phyloP scores from a whole-genome alignment of 2,797 vertebrate genomes.

The Diplodus sargus region DNA sequence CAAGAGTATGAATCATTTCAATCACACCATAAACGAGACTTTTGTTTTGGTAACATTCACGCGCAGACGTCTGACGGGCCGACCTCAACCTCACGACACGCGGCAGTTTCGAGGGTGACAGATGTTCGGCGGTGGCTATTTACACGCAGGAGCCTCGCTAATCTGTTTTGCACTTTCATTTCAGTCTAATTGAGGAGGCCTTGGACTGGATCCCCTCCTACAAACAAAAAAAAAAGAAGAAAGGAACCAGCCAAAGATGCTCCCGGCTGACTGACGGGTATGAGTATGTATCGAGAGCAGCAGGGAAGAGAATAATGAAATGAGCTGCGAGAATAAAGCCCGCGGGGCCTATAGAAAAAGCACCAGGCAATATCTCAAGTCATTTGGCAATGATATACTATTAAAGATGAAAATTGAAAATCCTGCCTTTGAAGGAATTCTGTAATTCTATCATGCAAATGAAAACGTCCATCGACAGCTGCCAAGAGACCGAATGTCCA shows the following conservation, averaged over 20 bases:
- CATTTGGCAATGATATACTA: conserved; percentile 68
- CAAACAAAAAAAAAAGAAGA: neutral
- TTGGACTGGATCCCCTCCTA: conserved; percentile 36
- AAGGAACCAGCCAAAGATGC: conserved; percentile 2
- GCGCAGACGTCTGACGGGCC: conserved; percentile 10
- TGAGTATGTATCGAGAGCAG: conserved; percentile 33
- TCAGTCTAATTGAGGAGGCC: conserved; percentile 53
- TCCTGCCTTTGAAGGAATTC: conserved; percentile 51
- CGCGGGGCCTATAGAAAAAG: conserved; percentile 39
- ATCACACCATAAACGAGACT: conserved; percentile 23
- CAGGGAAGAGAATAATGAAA: conserved; percentile 66
- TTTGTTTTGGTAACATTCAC: conserved; percentile 22
- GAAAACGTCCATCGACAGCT: conserved; percentile 42
- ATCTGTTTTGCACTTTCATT: conserved; percentile 68
- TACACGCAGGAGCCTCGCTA: conserved; percentile 56
- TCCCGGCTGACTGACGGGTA: conserved; percentile 59
- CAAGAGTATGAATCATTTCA: conserved; percentile 23
- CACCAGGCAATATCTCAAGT: conserved; percentile 54
- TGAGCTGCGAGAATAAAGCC: conserved; percentile 48
- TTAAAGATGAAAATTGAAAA: conserved; percentile 66
- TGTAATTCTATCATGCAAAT: conserved; percentile 70
- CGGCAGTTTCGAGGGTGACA: conserved; percentile 42
- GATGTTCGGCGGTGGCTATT: conserved; percentile 63
- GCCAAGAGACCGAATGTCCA: conserved; percentile 20
- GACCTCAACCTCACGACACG: conserved; percentile 17